Conservation (phyloP, 2,888 invertebrate species). For the Apodemia zela region DNA sequence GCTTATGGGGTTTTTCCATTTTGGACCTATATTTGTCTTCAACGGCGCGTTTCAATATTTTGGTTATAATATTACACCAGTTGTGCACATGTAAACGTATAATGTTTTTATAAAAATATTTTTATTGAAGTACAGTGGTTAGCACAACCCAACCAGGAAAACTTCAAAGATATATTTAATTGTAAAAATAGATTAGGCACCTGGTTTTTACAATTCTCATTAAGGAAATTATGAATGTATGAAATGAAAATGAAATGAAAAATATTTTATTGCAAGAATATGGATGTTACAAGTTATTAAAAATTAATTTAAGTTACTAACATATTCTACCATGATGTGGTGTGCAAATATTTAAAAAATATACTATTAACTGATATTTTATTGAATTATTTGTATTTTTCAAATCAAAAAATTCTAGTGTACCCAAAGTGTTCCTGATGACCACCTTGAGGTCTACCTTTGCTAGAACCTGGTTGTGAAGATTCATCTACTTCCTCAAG, state of each 20-base stretch:
- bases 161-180: background rate
- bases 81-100: slow-evolving; percentile 23
- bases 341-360: too few relatives aligned
- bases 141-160: slow-evolving; percentile 16
- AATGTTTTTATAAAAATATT: slow-evolving; percentile 18
- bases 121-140: background rate
- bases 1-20: background rate
- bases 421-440: too few relatives aligned
- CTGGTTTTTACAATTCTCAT: slow-evolving; percentile 1
- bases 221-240: slow-evolving; percentile 4
- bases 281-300: too few relatives aligned
- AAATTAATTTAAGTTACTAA: too few relatives aligned
- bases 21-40: slow-evolving; percentile 18
- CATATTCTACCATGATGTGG: too few relatives aligned
- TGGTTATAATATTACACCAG: slow-evolving; percentile 25
- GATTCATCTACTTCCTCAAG: slow-evolving; percentile 3
- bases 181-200: background rate
- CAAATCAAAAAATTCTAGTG: too few relatives aligned
- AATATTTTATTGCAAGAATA: too few relatives aligned
- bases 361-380: too few relatives aligned
- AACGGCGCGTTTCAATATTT: slow-evolving; percentile 23
- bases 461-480: slow-evolving; percentile 1
- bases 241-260: too few relatives aligned
- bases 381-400: too few relatives aligned
- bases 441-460: background rate